These are phyloP conservation scores for Heliconius nattereri DNA, from an alignment of 1,140 invertebrate genomes.

Conservation along the genomic window DNA sequence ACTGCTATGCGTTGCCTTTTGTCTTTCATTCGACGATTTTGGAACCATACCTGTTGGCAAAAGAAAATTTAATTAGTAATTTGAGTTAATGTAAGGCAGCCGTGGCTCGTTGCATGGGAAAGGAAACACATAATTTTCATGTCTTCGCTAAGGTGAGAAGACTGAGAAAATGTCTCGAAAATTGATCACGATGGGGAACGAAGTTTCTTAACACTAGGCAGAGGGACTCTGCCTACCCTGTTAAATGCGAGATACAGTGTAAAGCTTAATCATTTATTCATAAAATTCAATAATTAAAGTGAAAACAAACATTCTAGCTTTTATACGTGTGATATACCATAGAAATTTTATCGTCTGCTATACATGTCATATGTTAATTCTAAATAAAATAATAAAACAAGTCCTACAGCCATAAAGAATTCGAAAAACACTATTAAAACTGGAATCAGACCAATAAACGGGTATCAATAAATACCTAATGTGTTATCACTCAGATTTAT, in stretches of 20 bases:
- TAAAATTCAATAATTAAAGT: not conserved
- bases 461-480: slow-evolving; percentile 45
- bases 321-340: slow-evolving; percentile 10
- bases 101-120: too few species aligned
- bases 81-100: too few species aligned
- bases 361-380: slow-evolving; percentile 25
- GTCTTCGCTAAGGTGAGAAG: too few species aligned
- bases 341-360: not conserved
- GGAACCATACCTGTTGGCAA: slow-evolving; percentile 96
- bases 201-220: too few species aligned
- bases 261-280: not conserved
- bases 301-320: slow-evolving; percentile 5
- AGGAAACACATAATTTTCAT: too few species aligned
- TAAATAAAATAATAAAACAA: slow-evolving; percentile 30
- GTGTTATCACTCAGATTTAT: slow-evolving; percentile 49
- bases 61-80: slow-evolving; percentile 17
- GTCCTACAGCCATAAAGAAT: slow-evolving; percentile 23
- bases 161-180: too few species aligned
- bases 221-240: too few species aligned
- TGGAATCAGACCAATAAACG: slow-evolving; percentile 30
- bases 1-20: slow-evolving; percentile 96
- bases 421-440: slow-evolving; percentile 23
- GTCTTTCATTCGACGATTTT: slow-evolving; percentile 99
- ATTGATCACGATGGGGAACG: too few species aligned
- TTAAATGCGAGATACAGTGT: too few species aligned